phyloP scores from a whole-genome alignment of 2,888 invertebrate genomes.

The Drosophila ezoana region DNA sequence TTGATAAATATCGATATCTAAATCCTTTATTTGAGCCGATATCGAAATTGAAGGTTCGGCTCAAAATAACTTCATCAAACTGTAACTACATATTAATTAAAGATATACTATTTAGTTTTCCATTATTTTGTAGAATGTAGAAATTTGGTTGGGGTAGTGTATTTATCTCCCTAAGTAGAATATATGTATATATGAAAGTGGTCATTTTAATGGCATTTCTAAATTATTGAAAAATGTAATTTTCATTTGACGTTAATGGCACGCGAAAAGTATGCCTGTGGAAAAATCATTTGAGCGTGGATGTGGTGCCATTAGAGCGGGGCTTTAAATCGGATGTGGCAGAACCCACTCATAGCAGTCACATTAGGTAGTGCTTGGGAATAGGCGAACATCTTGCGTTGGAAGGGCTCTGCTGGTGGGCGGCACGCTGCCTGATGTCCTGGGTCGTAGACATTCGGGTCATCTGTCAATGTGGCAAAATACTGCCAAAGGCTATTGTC shows the following conservation, averaged over 20 bases:
- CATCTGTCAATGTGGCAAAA: conserved; percentile 62
- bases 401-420: conserved; percentile 5
- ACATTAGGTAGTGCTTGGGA: conserved; percentile 55
- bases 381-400: neutral
- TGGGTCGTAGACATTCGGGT: conserved; percentile 37
- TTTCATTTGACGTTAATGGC: conserved; percentile 8
- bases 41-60: no score
- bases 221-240: conserved; percentile 24
- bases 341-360: conserved; percentile 62
- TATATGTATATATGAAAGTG: neutral
- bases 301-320: conserved; percentile 60
- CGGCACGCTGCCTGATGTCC: conserved; percentile 19
- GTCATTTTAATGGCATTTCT: neutral
- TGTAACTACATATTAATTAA: neutral
- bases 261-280: conserved; percentile 6
- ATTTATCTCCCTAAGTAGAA: no score
- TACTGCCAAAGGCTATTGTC: conserved; percentile 56
- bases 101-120: neutral
- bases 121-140: neutral
- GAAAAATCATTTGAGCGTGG: neutral
- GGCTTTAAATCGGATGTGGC: conserved; percentile 50
- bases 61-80: neutral
- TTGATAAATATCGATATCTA: no score
- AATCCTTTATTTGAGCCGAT: no score
- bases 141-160: neutral